phyloP scores from a whole-genome alignment of 1,140 invertebrate genomes.

The Calycopis cecrops region DNA sequence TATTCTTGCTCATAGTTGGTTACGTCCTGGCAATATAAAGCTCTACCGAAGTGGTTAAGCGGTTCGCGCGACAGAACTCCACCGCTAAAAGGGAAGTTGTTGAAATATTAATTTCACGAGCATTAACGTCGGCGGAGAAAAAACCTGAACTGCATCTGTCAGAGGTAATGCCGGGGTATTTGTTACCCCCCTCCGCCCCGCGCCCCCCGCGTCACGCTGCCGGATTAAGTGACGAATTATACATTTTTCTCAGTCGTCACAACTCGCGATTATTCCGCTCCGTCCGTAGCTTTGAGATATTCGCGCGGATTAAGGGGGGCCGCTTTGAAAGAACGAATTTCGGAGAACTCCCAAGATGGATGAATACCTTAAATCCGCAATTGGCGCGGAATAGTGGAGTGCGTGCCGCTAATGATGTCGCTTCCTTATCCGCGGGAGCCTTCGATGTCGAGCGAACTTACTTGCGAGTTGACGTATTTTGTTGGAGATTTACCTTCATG shows the following conservation, averaged over 20 bases:
- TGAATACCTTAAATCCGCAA: constrained; percentile 64
- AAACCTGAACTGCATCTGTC: constrained; percentile 37
- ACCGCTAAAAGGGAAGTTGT: constrained; percentile 5
- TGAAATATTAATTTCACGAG: constrained; percentile 22
- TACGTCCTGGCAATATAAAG: not conserved
- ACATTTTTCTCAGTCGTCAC: constrained; percentile 58
- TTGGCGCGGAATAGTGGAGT: constrained; percentile 51
- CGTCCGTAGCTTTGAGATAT: constrained; percentile 65
- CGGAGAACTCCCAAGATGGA: constrained; percentile 61
- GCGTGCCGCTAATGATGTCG: constrained; percentile 24
- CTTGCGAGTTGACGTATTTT: constrained; percentile 2
- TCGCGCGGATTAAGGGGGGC: constrained; percentile 58
- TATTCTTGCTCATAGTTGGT: not conserved
- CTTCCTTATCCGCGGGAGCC: constrained; percentile 12
- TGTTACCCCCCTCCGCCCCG: constrained; percentile 35
- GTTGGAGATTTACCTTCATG: not conserved
- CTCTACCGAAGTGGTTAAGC: not conserved
- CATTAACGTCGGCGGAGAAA: constrained; percentile 17
- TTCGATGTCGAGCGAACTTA: constrained; percentile 9
- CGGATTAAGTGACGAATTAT: constrained; percentile 68
- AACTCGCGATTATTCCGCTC: constrained; percentile 61
- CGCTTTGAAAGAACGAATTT: constrained; percentile 58
- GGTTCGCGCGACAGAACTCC: not conserved
- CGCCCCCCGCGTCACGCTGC: constrained; percentile 33
- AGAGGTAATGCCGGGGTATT: constrained; percentile 54